phyloP scores from a whole-genome alignment of 1,140 invertebrate species.

The Drosophila subobscura region DNA sequence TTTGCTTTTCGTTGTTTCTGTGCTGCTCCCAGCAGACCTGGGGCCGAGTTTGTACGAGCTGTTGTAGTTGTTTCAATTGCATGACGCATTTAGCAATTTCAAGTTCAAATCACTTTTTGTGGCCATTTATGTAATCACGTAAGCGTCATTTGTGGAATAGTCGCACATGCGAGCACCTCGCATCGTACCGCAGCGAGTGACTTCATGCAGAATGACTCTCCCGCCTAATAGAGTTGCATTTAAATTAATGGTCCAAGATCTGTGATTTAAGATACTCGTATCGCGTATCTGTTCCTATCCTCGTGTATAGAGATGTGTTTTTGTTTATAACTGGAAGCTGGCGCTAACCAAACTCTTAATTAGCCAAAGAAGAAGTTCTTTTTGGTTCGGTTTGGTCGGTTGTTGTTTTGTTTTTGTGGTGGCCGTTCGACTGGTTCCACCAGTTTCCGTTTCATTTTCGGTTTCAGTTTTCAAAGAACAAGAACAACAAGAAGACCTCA shows the following conservation, averaged over 20 bases:
- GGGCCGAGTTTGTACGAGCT: not conserved
- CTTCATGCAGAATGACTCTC: slow-evolving; percentile 16
- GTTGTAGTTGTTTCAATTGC: slow-evolving; percentile 50
- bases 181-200: not conserved
- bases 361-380: slow-evolving; percentile 70
- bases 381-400: slow-evolving; percentile 24
- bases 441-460: slow-evolving; percentile 63
- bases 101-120: slow-evolving; percentile 71
- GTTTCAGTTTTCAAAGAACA: slow-evolving; percentile 64
- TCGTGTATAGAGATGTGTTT: not conserved
- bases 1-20: slow-evolving; percentile 26
- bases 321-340: slow-evolving; percentile 8
- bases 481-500: slow-evolving; percentile 39
- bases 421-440: slow-evolving; percentile 69
- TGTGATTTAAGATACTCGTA: not conserved
- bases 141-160: slow-evolving; percentile 51
- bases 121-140: slow-evolving; percentile 72
- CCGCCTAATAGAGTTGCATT: slow-evolving; percentile 42
- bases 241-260: slow-evolving; percentile 31
- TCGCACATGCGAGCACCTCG: slow-evolving; percentile 10
- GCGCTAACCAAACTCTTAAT: slow-evolving; percentile 63
- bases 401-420: slow-evolving; percentile 30
- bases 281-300: too few species aligned
- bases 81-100: slow-evolving; percentile 69
- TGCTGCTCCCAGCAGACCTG: slow-evolving; percentile 1